These are phyloP conservation scores for Fopius arisanus DNA, from an alignment of 1,140 invertebrate genomes.

Conservation along the genomic window DNA sequence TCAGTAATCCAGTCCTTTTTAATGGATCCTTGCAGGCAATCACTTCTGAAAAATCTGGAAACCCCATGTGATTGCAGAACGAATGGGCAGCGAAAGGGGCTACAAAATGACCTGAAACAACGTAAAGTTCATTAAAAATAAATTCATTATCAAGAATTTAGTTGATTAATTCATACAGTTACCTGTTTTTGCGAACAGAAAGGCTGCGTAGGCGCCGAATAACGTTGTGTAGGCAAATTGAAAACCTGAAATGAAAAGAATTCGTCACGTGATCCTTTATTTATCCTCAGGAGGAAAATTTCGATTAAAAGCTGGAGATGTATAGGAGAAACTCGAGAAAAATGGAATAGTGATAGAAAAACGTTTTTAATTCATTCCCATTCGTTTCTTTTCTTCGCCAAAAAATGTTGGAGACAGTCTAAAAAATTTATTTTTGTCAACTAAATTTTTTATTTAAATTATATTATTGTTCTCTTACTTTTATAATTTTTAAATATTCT, in stretches of 20 bases:
- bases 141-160: neutral
- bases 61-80: constrained; percentile 96
- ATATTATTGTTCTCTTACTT: no score
- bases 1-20: constrained; percentile 71
- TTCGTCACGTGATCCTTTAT: neutral
- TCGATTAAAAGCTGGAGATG: no score
- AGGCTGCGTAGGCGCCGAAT: constrained; percentile 94
- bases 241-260: constrained; percentile 69
- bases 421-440: no score
- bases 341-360: no score
- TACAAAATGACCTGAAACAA: constrained; percentile 78
- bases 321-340: no score
- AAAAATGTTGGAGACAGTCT: no score
- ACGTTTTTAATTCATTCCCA: no score
- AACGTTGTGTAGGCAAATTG: constrained; percentile 91
- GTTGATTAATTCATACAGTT: constrained; percentile 21
- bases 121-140: constrained; percentile 8
- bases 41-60: constrained; percentile 87
- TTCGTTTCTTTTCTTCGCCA: no score
- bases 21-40: constrained; percentile 71
- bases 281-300: no score
- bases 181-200: constrained; percentile 81
- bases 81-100: constrained; percentile 90
- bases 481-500: no score
- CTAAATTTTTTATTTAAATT: no score